phyloP scores from a whole-genome alignment of 2,113 vertebrate species.

The Ardeotis arabs region DNA sequence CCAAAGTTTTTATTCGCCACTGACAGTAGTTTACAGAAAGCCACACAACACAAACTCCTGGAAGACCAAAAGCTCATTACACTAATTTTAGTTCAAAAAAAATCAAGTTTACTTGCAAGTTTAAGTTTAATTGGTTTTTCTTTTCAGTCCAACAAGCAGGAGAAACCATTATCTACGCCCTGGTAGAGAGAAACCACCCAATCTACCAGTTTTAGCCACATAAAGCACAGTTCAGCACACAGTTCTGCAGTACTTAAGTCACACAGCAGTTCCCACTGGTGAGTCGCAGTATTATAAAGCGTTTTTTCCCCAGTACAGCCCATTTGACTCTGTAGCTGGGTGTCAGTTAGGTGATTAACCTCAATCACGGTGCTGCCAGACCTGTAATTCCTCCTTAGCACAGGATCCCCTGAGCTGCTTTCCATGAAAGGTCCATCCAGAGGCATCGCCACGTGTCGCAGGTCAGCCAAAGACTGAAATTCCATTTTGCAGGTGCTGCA shows the following conservation, averaged over 20 bases:
- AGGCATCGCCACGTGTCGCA: not conserved
- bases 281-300: accelerated
- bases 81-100: not conserved
- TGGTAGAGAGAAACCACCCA: not conserved
- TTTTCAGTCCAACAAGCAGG: not conserved
- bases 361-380: not conserved
- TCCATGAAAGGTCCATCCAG: not conserved
- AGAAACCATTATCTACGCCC: not conserved
- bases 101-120: not conserved
- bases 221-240: accelerated
- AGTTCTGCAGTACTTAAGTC: not conserved
- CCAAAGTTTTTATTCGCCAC: not conserved
- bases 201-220: not conserved
- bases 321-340: not conserved
- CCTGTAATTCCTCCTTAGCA: not conserved
- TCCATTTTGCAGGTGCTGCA: not conserved
- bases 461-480: not conserved
- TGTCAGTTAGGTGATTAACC: not conserved
- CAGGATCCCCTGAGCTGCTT: not conserved
- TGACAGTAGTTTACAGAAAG: not conserved
- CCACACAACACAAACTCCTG: not conserved
- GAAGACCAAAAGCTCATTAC: not conserved
- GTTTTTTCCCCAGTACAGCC: not conserved
- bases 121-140: not conserved
- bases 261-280: not conserved